These are phyloP conservation scores for Rhyzopertha dominica DNA, from an alignment of 1,140 invertebrate species.

Conservation along the genomic window DNA sequence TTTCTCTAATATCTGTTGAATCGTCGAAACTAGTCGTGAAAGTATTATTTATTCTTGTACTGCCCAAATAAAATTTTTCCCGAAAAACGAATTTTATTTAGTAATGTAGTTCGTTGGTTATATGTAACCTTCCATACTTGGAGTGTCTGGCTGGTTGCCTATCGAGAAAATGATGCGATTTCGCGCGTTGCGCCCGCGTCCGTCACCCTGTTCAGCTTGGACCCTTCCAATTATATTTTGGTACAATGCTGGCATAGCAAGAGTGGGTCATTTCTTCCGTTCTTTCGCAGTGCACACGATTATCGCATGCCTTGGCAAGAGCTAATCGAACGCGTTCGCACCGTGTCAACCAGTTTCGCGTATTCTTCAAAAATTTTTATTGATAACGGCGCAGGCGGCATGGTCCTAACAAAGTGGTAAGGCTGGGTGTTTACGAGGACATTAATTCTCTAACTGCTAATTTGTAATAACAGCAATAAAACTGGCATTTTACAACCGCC, in stretches of 20 bases:
- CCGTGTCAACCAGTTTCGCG: neutral
- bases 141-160: no score
- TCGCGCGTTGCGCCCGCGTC: no score
- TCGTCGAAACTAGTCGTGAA: no score
- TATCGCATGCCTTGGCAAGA: no score
- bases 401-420: neutral
- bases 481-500: neutral
- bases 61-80: no score
- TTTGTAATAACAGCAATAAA: neutral
- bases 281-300: neutral
- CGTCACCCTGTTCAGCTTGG: slow-evolving; percentile 2
- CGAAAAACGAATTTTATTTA: no score
- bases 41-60: no score
- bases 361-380: neutral
- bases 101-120: no score
- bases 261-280: slow-evolving; percentile 5
- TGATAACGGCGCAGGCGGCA: neutral
- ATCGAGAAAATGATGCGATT: no score
- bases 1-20: no score
- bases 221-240: slow-evolving; percentile 13
- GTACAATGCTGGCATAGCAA: neutral
- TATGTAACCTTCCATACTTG: no score
- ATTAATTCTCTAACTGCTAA: neutral
- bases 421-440: neutral
- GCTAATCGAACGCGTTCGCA: slow-evolving; percentile 1